Conservation (phyloP, 2,113 vertebrate species). For the Nasalis larvatus region DNA sequence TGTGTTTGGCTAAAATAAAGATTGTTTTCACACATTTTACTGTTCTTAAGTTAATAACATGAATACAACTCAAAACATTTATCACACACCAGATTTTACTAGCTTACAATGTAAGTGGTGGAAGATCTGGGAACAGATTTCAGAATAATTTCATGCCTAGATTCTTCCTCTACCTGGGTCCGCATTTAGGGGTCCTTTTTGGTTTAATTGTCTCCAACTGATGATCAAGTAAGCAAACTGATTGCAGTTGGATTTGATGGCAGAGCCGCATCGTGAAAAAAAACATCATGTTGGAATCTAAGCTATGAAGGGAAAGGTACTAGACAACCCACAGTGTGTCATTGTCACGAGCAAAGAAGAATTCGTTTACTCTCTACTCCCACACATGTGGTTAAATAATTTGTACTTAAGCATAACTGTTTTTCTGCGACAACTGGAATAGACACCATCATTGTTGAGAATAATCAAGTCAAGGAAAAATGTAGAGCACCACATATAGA, state of each 20-base stretch:
- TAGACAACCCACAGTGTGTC: neutral
- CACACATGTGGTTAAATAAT: neutral
- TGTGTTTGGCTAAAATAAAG: conserved; percentile 55
- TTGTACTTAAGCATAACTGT: neutral
- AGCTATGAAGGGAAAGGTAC: neutral
- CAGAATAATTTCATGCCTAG: neutral
- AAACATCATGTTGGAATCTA: neutral
- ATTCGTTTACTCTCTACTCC: neutral
- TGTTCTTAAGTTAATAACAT: conserved; percentile 23
- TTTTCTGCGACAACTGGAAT: neutral
- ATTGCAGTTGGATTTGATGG: neutral
- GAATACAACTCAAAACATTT: conserved; percentile 14
- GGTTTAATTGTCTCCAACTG: neutral
- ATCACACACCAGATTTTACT: neutral
- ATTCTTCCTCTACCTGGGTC: neutral
- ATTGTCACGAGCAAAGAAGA: neutral
- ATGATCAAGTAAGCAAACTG: neutral
- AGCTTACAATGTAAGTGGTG: neutral
- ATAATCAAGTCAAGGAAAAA: conserved; percentile 4
- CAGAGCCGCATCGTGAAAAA: neutral
- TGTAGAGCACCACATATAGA: neutral
- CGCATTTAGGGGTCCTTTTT: neutral
- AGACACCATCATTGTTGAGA: neutral
- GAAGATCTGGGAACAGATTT: neutral
- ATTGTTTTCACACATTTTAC: conserved; percentile 36